phyloP scores from a whole-genome alignment of 1,140 invertebrate genomes.

The Cydia splendana region DNA sequence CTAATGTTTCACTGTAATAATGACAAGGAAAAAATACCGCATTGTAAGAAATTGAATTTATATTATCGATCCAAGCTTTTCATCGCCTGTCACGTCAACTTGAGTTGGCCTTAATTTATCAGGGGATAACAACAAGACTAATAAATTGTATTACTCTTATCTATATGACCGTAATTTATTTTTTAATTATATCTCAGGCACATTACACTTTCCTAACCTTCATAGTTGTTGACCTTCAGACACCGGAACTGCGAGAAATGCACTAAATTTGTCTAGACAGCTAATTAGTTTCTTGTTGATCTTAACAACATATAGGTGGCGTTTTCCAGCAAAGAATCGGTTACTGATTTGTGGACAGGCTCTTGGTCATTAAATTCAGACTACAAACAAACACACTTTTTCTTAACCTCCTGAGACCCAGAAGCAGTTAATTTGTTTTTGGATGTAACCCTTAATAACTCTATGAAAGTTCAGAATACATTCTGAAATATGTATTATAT shows the following conservation, averaged over 20 bases:
- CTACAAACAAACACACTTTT: no score
- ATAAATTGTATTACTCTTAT: constrained; percentile 35
- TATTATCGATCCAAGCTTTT: neutral
- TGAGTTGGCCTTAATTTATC: constrained; percentile 15
- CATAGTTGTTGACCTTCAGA: constrained; percentile 44
- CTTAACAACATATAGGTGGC: no score
- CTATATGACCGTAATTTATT: constrained; percentile 46
- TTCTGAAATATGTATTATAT: no score
- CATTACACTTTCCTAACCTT: constrained; percentile 56
- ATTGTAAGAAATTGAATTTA: neutral
- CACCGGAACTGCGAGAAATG: constrained; percentile 40
- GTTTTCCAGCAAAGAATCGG: no score
- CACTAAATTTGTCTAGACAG: constrained; percentile 35
- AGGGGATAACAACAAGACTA: constrained; percentile 3
- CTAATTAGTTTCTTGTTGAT: constrained; percentile 31
- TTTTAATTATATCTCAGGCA: constrained; percentile 50
- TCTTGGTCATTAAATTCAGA: no score
- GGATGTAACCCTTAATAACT: no score
- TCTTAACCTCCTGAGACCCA: no score
- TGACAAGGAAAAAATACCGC: neutral
- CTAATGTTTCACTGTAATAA: neutral
- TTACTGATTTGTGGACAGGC: no score
- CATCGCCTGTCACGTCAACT: neutral
- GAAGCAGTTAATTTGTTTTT: no score
- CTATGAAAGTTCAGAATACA: no score